Conservation (phyloP, 1,140 invertebrate genomes). For the Cepaea nemoralis region DNA sequence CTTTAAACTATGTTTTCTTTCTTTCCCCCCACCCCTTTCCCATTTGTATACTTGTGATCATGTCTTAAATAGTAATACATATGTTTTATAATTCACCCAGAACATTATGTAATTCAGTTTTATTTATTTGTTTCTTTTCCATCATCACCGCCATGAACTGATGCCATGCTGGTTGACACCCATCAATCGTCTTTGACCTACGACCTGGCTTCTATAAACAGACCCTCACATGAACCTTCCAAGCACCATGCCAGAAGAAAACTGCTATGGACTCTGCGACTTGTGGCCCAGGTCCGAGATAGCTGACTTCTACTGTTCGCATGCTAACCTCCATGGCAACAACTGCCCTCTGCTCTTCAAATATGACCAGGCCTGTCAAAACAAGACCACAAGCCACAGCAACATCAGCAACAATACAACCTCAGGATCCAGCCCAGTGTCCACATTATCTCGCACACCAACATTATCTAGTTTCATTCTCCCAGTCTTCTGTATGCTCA, state of each 20-base stretch:
- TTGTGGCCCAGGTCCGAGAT: neutral
- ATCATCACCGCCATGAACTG: too few species aligned
- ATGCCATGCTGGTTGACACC: too few species aligned
- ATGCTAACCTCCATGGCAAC: neutral
- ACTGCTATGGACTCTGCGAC: conserved; percentile 2
- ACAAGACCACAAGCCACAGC: neutral
- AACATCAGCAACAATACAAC: neutral
- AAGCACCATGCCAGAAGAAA: neutral
- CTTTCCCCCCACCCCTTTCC: too few species aligned
- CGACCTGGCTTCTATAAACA: neutral
- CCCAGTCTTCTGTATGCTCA: neutral
- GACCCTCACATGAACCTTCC: neutral
- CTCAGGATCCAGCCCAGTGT: neutral
- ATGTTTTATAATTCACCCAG: too few species aligned
- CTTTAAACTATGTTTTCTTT: too few species aligned
- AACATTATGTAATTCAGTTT: too few species aligned
- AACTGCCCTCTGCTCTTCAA: neutral
- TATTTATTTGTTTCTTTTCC: too few species aligned
- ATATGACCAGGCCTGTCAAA: neutral
- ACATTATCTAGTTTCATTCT: neutral
- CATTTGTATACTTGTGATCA: too few species aligned
- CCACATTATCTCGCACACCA: neutral
- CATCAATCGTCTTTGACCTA: too few species aligned
- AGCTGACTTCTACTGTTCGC: neutral
- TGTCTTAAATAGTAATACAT: too few species aligned